Evolutionary conservation across 2,113 vertebrate species (phyloP), one percentile per base, ranked within the genome.

Genomic region (Melanotaenia duboulayi): DNA sequence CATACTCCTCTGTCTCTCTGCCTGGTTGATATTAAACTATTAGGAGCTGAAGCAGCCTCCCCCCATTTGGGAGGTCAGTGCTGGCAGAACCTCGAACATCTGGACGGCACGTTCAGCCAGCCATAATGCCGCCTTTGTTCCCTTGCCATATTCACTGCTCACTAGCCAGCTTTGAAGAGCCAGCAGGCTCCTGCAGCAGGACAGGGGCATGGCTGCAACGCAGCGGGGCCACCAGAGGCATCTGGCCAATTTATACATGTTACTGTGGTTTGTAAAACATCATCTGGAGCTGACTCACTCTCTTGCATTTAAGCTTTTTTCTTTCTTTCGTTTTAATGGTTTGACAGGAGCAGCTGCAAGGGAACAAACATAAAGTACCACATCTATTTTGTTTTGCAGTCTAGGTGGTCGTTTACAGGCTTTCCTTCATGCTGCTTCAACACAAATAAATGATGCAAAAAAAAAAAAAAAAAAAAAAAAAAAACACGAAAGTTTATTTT

Each of bases 41-140:
- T 88, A 91, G 89, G 79, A 65, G 20, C 80, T 62, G 66, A 57
- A 84, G 80, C 81, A 35, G 56, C 79, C 86, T 63, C 76, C 67
- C 79, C 82, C 75, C 78, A 80, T 83, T 87, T 79, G 67, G 79
- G 85, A 90, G 88, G 88, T 90, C 89, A 92, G 81, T 16, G 65
- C 83, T 93, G 90, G 91, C 88, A 87, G 88, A 71, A 78, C 71
- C 66, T 82, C 67, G 59, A 95, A 94, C 95, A 95, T 94, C 95
- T 95, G 95, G 94, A 95, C 90, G 90, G 91, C 94, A 94, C 88
- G 90, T 92, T 90, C 91, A 93, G 90, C 90, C 90, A 90, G 88
- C 83, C 91, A 95, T 95, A 95, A 91, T 90, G 86, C 93, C 60
- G 63, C 87, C 82, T 91, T 95, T 96, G 92, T 93, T 94, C 92